Conservation (phyloP, 2,888 invertebrate species). For the Rhingia campestris region DNA sequence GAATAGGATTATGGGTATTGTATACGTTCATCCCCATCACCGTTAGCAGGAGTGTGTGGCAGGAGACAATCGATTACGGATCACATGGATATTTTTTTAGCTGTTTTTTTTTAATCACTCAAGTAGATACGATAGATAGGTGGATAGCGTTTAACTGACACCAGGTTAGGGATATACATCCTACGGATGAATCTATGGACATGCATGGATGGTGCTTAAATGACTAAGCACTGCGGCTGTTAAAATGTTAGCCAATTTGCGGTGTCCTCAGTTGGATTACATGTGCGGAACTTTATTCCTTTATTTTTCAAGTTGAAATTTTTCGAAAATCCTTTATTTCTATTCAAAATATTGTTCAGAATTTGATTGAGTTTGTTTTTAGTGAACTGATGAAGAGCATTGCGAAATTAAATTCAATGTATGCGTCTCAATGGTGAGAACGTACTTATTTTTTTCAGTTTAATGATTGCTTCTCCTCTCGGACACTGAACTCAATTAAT, state of each 20-base stretch:
- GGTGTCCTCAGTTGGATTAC: constrained; percentile 31
- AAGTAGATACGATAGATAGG: constrained; percentile 9
- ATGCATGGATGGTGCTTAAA: constrained; percentile 36
- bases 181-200: constrained; percentile 11
- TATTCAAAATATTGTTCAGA: neutral
- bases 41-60: constrained; percentile 5
- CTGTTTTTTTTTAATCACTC: neutral
- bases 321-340: constrained; percentile 33
- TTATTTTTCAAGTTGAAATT: constrained; percentile 16
- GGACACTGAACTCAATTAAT: constrained; percentile 56
- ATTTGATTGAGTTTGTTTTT: neutral
- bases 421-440: neutral
- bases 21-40: constrained; percentile 21
- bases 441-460: constrained; percentile 30
- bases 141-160: constrained; percentile 40
- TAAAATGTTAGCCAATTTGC: constrained; percentile 42
- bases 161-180: neutral
- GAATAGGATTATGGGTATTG: constrained; percentile 66
- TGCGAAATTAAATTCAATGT: neutral
- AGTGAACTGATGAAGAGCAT: neutral
- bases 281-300: neutral
- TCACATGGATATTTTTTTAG: constrained; percentile 36
- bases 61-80: constrained; percentile 39
- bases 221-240: constrained; percentile 58
- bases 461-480: constrained; percentile 6